These are phyloP conservation scores for Cataglyphis cursor DNA, from an alignment of 2,888 invertebrate genomes.

Conservation along the genomic window DNA sequence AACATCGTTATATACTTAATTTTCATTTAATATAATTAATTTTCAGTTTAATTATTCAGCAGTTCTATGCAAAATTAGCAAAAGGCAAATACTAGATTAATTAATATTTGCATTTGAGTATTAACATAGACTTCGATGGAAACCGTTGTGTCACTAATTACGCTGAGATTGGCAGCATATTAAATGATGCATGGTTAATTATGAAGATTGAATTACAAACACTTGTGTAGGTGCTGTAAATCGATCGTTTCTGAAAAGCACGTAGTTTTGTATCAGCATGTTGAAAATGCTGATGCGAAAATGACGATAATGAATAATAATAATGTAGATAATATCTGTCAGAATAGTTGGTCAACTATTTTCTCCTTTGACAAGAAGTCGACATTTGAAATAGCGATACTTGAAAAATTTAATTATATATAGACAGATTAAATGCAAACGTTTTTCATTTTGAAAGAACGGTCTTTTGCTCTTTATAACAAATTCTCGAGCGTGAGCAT, in stretches of 20 bases:
- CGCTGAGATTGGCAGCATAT: conserved; percentile 38
- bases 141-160: conserved; percentile 38
- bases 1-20: conserved; percentile 2
- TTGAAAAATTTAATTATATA: conserved; percentile 10
- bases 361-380: conserved; percentile 16
- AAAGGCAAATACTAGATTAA: conserved; percentile 31
- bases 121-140: conserved; percentile 27
- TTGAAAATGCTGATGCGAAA: background rate
- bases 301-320: background rate
- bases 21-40: conserved; percentile 19
- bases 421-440: conserved; percentile 28
- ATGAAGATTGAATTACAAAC: conserved; percentile 47
- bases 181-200: conserved; percentile 56
- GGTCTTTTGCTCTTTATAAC: conserved; percentile 31
- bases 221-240: background rate
- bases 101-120: conserved; percentile 29
- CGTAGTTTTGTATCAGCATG: background rate
- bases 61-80: conserved; percentile 6
- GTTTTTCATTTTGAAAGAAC: conserved; percentile 16
- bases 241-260: conserved; percentile 6
- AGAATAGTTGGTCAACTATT: background rate
- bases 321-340: background rate
- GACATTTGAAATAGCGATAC: background rate
- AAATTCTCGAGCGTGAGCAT: conserved; percentile 43
- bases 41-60: background rate